Conservation (phyloP, 1,140 invertebrate species). For the Euwallacea similis region DNA sequence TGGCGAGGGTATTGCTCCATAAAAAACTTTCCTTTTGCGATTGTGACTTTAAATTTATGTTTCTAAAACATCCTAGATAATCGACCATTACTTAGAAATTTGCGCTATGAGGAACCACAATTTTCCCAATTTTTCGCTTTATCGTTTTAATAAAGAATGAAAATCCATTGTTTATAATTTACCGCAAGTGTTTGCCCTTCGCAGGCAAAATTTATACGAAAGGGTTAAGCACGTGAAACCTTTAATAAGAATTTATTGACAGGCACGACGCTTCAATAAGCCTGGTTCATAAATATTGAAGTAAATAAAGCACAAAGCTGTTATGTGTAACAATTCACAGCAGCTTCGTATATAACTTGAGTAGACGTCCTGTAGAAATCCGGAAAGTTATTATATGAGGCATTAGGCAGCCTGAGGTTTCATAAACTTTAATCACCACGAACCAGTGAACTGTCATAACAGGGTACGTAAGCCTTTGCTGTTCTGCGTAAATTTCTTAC, state of each 20-base stretch:
- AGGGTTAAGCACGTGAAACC: constrained; percentile 11
- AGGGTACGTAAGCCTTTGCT: constrained; percentile 9
- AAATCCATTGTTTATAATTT: too few species aligned
- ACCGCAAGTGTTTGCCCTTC: too few species aligned
- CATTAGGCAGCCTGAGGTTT: constrained; percentile 19
- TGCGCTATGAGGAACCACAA: too few species aligned
- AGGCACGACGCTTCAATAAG: neutral
- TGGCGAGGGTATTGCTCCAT: too few species aligned
- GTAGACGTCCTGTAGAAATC: constrained; percentile 15
- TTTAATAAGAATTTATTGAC: constrained; percentile 2
- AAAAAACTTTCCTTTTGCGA: too few species aligned
- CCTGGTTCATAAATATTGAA: neutral
- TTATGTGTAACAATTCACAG: constrained; percentile 11
- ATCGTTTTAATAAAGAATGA: too few species aligned
- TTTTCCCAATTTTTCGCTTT: too few species aligned
- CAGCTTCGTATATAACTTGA: constrained; percentile 17
- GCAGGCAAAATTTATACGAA: constrained; percentile 11
- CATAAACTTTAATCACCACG: constrained; percentile 29
- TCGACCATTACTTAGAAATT: too few species aligned
- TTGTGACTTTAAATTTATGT: too few species aligned
- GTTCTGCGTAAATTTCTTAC: constrained; percentile 27
- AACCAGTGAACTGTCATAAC: constrained; percentile 28
- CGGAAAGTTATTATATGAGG: constrained; percentile 20
- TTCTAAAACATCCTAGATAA: too few species aligned
- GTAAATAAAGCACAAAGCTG: constrained; percentile 7